These are phyloP conservation scores for Murina feae DNA, from an alignment of 2,113 vertebrate genomes.

Conservation along the genomic window DNA sequence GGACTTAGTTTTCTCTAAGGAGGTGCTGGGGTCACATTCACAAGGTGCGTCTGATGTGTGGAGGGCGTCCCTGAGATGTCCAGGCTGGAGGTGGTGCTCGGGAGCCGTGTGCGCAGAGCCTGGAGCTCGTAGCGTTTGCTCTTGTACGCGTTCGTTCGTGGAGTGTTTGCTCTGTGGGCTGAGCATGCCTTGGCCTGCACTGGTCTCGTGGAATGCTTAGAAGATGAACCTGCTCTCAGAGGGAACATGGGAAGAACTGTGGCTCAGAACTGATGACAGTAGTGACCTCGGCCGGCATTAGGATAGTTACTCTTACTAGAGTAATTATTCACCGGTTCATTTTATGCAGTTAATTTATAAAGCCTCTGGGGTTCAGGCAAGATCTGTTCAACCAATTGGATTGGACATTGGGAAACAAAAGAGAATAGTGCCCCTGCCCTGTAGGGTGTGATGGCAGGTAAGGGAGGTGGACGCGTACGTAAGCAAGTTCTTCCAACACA, in stretches of 20 bases:
- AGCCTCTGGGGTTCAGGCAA: neutral
- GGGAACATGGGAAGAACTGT: neutral
- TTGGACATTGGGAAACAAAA: neutral
- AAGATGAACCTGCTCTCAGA: neutral
- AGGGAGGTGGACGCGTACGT: neutral
- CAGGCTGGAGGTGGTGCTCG: neutral
- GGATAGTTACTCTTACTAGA: neutral
- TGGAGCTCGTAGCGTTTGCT: neutral
- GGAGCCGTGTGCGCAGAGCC: neutral
- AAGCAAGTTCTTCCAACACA: neutral
- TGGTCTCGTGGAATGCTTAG: neutral
- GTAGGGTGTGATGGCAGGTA: neutral
- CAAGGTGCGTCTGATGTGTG: neutral
- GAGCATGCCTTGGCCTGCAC: too few relatives aligned
- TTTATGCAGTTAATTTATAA: neutral
- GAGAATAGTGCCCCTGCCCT: neutral
- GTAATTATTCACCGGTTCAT: neutral
- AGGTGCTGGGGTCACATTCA: neutral
- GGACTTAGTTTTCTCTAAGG: neutral
- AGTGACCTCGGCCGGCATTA: neutral
- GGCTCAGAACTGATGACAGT: neutral
- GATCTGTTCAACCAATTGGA: neutral
- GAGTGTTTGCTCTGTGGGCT: too few relatives aligned
- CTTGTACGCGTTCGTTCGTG: neutral
- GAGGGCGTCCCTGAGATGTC: neutral